Conservation (phyloP, 2,113 vertebrate genomes). For the Aegithalos caudatus region DNA sequence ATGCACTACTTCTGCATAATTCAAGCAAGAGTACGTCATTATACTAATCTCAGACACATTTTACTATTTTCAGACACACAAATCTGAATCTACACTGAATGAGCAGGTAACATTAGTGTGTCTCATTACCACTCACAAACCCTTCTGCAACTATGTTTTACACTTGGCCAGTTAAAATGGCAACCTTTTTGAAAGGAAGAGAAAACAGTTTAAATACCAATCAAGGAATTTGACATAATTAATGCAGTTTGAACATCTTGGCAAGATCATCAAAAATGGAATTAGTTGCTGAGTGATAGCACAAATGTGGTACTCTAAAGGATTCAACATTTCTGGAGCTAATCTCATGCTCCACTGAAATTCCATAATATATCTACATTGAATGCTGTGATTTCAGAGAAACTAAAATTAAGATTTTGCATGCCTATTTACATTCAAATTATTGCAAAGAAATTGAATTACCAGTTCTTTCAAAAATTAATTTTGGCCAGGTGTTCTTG, state of each 20-base stretch:
- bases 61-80: background rate
- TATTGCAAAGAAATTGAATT: constrained; percentile 29
- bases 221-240: constrained; percentile 35
- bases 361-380: constrained; percentile 15
- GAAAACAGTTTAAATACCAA: constrained; percentile 23
- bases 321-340: constrained; percentile 20
- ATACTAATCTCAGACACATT: background rate
- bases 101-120: background rate
- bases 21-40: constrained; percentile 14
- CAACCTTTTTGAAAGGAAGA: constrained; percentile 3
- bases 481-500: background rate
- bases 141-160: background rate
- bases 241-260: background rate
- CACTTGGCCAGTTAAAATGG: background rate
- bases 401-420: constrained; percentile 40
- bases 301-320: background rate
- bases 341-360: constrained; percentile 39
- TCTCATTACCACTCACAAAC: background rate
- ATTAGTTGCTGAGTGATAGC: constrained; percentile 27
- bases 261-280: constrained; percentile 44
- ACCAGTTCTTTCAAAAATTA: background rate
- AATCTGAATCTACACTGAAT: constrained; percentile 35
- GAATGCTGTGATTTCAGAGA: constrained; percentile 33
- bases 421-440: constrained; percentile 14
- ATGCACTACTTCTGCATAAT: background rate